These are phyloP conservation scores for Brenthis ino DNA, from an alignment of 2,888 invertebrate species.

Conservation along the genomic window DNA sequence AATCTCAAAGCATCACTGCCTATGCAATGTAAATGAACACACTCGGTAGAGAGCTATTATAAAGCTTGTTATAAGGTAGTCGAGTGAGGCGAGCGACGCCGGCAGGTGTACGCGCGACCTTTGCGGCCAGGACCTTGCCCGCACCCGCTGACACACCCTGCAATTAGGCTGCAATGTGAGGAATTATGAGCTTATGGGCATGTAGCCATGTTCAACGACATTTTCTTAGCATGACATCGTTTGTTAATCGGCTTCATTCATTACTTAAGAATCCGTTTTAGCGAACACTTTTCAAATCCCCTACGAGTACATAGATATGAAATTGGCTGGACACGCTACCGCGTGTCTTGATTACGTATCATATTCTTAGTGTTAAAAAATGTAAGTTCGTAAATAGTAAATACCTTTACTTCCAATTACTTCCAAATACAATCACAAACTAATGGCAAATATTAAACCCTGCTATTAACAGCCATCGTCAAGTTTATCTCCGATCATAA, in stretches of 20 bases:
- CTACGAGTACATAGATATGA: too few relatives aligned
- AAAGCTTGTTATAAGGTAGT: not conserved
- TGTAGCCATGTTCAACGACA: not conserved
- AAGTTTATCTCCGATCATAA: conserved; percentile 1
- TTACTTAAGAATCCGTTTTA: not conserved
- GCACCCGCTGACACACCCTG: conserved; percentile 15
- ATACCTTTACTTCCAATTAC: not conserved
- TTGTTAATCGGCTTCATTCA: not conserved
- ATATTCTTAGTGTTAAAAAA: not conserved
- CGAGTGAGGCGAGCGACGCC: not conserved
- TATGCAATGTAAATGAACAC: not conserved
- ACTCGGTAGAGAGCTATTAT: not conserved
- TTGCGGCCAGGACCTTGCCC: conserved; percentile 30
- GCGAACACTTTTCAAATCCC: not conserved
- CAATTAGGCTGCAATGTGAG: conserved; percentile 14
- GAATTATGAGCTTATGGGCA: conserved; percentile 4
- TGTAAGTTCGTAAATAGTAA: not conserved
- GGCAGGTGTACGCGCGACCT: conserved; percentile 38
- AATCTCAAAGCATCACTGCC: not conserved
- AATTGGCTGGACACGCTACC: too few relatives aligned
- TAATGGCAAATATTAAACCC: not conserved
- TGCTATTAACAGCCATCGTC: not conserved
- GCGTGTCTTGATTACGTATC: too few relatives aligned
- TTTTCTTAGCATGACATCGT: not conserved
- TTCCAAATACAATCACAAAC: not conserved